Percentiles rank a stretch among this genome's conserved stretches.
phyloP scores from a whole-genome alignment of 2,888 invertebrate species.

The Cantharis lateralis region DNA sequence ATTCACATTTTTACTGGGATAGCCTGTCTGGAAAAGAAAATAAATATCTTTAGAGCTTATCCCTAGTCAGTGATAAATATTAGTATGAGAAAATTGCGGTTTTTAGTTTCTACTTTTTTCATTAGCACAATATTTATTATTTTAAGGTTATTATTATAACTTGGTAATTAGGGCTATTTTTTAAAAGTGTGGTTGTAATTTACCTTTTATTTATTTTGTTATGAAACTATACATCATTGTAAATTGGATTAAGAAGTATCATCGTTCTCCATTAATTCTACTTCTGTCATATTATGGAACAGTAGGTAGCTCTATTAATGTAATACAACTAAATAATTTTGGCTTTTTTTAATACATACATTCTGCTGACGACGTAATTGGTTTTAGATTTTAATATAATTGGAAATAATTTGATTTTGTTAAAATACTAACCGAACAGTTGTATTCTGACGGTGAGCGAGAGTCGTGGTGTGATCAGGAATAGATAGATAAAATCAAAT shows the following conservation, averaged over 20 bases:
- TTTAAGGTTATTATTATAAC: background rate
- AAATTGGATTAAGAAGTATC: conserved; percentile 25
- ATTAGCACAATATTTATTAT: background rate
- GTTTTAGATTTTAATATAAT: no score
- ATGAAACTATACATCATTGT: conserved; percentile 29
- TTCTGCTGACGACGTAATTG: no score
- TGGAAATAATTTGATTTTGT: no score
- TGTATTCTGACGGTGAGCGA: no score
- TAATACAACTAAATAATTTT: background rate
- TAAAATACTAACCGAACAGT: no score
- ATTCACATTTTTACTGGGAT: conserved; percentile 11
- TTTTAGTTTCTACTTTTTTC: background rate
- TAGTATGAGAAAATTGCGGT: conserved; percentile 3
- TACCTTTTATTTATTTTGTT: background rate
- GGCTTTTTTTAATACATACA: background rate
- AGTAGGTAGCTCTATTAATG: background rate
- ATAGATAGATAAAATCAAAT: no score
- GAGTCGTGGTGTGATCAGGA: no score
- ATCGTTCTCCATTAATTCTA: conserved; percentile 26
- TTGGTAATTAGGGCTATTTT: background rate
- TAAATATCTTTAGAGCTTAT: conserved; percentile 8
- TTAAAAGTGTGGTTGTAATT: background rate
- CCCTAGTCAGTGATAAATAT: conserved; percentile 4
- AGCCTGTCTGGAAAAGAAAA: conserved; percentile 1
- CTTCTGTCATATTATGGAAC: background rate